A percentile compares a stretch with the other conserved stretches of the same genome.
phyloP scores from a whole-genome alignment of 2,888 invertebrate species.

The Rugalucina vietnamica region DNA sequence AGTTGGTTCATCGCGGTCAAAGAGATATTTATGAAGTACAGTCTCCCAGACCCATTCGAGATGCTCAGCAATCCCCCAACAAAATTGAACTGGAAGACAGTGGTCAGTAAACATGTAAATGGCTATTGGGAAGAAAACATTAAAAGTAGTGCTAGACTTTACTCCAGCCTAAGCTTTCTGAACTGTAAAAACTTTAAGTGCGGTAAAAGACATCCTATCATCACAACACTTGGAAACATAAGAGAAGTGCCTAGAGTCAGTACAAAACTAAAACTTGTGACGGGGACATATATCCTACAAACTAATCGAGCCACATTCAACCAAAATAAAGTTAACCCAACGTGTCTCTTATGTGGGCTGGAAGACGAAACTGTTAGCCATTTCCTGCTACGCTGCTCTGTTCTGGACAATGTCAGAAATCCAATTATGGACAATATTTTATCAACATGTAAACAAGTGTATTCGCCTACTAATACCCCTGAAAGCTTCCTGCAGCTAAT shows the following conservation, averaged over 20 bases:
- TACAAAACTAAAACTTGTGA: background rate
- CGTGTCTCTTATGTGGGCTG: background rate
- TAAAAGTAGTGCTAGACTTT: background rate
- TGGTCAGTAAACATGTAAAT: background rate
- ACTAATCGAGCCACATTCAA: conserved; percentile 2
- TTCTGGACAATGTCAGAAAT: background rate
- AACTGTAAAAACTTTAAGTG: background rate
- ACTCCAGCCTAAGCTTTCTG: background rate
- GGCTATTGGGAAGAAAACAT: background rate
- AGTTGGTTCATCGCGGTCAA: background rate
- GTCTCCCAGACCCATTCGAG: background rate
- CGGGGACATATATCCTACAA: conserved; percentile 14
- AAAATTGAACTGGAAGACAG: conserved; percentile 1
- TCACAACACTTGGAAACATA: background rate
- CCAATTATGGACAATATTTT: background rate
- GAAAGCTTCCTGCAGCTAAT: background rate
- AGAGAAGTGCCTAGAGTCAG: background rate
- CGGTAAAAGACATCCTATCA: background rate
- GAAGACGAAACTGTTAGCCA: conserved; percentile 7
- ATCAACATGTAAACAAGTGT: background rate
- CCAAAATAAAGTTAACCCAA: background rate
- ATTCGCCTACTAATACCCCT: background rate
- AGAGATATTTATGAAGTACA: background rate
- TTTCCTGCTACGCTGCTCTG: background rate
- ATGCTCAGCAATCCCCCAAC: background rate